Conservation (phyloP, 1,140 invertebrate species). For the Venustaconcha ellipsiformis region DNA sequence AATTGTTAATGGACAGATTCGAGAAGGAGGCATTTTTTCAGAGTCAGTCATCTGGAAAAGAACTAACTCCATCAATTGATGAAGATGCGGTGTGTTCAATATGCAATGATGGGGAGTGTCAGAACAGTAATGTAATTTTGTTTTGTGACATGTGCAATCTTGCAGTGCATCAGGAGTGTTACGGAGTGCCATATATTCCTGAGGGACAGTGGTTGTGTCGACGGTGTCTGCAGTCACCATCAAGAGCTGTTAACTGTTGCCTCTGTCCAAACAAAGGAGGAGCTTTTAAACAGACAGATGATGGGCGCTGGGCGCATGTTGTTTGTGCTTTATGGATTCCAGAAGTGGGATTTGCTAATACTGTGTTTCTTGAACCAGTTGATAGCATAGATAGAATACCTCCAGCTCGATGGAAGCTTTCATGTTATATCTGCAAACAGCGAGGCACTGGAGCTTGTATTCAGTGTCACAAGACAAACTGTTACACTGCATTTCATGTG, state of each 20-base stretch:
- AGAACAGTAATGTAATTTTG: constrained; percentile 95
- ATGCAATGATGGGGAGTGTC: constrained; percentile 90
- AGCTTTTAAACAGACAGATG: constrained; percentile 98
- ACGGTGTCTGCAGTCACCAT: constrained; percentile 94
- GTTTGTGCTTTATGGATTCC: constrained; percentile 99
- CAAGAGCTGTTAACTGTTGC: constrained; percentile 94
- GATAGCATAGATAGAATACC: constrained; percentile 97
- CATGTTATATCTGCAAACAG: constrained; percentile 97
- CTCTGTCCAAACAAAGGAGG: constrained; percentile 98
- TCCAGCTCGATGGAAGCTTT: constrained; percentile 92
- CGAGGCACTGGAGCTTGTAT: constrained; percentile 95
- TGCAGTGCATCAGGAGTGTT: constrained; percentile 99
- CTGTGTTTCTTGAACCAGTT: constrained; percentile 93
- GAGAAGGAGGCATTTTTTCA: constrained; percentile 99
- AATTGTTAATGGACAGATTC: constrained; percentile 94
- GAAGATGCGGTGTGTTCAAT: constrained; percentile 99
- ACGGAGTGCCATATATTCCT: constrained; percentile 98
- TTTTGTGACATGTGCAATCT: constrained; percentile 99
- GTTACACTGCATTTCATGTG: constrained; percentile 98
- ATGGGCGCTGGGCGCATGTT: constrained; percentile 97
- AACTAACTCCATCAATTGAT: constrained; percentile 74
- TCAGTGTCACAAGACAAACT: constrained; percentile 96
- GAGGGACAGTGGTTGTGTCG: constrained; percentile 99
- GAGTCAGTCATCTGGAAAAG: constrained; percentile 61
- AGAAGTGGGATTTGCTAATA: constrained; percentile 96